These are phyloP conservation scores for Tetragnatha montana DNA, from an alignment of 2,888 invertebrate genomes.

Conservation along the genomic window DNA sequence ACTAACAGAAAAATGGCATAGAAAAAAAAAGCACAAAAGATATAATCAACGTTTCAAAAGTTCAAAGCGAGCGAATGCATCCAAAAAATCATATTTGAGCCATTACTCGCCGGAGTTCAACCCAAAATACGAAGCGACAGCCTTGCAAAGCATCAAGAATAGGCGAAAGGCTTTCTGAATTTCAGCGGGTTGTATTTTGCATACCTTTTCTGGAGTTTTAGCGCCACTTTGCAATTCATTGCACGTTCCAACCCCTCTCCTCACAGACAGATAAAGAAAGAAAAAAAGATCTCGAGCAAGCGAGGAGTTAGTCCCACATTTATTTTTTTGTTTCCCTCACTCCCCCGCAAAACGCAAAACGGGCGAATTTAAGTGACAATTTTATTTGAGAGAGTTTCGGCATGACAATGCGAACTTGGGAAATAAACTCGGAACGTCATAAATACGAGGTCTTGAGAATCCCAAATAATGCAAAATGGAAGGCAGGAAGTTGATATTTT, in stretches of 20 bases:
- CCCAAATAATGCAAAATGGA: slow-evolving; percentile 2
- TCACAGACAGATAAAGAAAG: neutral
- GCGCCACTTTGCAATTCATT: slow-evolving; percentile 34
- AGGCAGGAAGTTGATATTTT: slow-evolving; percentile 4
- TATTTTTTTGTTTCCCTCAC: neutral
- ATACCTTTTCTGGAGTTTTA: slow-evolving; percentile 9
- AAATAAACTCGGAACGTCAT: slow-evolving; percentile 35
- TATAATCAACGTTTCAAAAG: neutral
- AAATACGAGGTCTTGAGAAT: slow-evolving; percentile 23
- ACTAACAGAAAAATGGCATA: too few species aligned
- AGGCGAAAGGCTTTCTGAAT: neutral
- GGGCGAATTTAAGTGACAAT: slow-evolving; percentile 13
- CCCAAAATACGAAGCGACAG: neutral
- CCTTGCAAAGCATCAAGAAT: neutral
- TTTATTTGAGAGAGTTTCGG: slow-evolving; percentile 17
- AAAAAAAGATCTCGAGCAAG: neutral
- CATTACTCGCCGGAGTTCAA: neutral
- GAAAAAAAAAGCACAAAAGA: neutral
- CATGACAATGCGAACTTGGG: neutral
- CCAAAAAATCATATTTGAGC: neutral
- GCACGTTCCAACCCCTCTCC: slow-evolving; percentile 18
- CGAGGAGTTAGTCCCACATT: slow-evolving; percentile 7
- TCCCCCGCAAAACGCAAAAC: neutral
- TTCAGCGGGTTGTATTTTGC: slow-evolving; percentile 17
- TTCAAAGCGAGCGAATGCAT: too few species aligned